Evolutionary conservation across 2,113 vertebrate genomes (phyloP).

Genomic region (Lethenteron reissneri): DNA sequence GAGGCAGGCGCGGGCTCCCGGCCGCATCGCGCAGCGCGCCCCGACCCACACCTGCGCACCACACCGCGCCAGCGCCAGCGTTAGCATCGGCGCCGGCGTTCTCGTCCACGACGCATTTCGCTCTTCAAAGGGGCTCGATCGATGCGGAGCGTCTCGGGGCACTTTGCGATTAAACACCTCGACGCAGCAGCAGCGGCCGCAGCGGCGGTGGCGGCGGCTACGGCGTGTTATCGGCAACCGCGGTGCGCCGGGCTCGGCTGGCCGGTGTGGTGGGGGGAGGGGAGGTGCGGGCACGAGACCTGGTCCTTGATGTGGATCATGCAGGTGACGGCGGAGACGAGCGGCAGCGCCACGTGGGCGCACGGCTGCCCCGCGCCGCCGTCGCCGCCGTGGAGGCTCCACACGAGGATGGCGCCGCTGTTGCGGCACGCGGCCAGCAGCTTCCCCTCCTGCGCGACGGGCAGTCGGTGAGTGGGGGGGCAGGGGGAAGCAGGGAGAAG

Average conservation of each 20-base stretch:
- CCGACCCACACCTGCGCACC: conserved; percentile 6
- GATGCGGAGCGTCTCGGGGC: not conserved
- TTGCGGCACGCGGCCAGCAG: not conserved
- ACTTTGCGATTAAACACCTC: not conserved
- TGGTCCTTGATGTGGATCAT: conserved; percentile 3
- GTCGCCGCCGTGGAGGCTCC: not conserved
- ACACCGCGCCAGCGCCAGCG: not conserved
- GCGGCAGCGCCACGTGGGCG: no score
- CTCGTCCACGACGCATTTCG: no score
- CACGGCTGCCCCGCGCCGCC: not conserved
- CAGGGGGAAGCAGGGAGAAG: not conserved
- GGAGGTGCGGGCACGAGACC: not conserved
- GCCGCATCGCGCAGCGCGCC: not conserved
- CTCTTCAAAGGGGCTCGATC: not conserved
- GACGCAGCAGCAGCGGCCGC: not conserved
- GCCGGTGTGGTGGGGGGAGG: not conserved
- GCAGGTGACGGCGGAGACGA: not conserved
- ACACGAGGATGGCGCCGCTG: not conserved
- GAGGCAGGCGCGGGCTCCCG: not conserved
- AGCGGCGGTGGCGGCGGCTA: no score
- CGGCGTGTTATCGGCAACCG: no score
- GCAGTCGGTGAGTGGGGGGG: not conserved
- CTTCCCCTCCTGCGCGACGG: not conserved
- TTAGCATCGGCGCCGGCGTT: no score
- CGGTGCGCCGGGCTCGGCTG: no score